phyloP scores from a whole-genome alignment of 2,113 vertebrate genomes.

The Mastomys natalensis region DNA sequence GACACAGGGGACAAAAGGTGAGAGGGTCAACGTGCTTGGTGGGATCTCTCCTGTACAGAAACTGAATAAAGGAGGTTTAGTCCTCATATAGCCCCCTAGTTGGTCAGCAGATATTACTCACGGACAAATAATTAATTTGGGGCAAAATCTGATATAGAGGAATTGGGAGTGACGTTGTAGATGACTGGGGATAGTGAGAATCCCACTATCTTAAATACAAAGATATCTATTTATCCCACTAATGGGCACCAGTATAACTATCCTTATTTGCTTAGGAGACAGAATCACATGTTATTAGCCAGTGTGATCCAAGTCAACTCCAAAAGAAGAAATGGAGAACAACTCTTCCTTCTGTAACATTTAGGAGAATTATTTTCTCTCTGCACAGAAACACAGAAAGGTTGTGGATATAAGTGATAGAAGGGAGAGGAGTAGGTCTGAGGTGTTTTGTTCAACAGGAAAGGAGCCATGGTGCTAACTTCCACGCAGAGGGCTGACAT shows the following conservation, averaged over 20 bases:
- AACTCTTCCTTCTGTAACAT: neutral
- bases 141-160: neutral
- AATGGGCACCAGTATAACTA: neutral
- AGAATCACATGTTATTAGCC: neutral
- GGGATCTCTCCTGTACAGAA: neutral
- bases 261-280: neutral
- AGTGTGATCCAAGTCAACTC: neutral
- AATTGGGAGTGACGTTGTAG: neutral
- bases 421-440: neutral
- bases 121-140: neutral
- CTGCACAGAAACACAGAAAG: neutral
- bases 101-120: neutral
- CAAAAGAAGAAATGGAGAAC: neutral
- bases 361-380: neutral
- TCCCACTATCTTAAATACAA: neutral
- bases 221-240: neutral
- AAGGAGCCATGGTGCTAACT: neutral
- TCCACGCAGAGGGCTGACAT: neutral
- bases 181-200: neutral
- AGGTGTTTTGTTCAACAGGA: fast-evolving
- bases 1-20: neutral
- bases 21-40: neutral
- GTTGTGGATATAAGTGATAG: neutral
- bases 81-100: neutral
- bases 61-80: neutral